phyloP scores from a whole-genome alignment of 1,140 invertebrate genomes.

The Danaus melanippus region DNA sequence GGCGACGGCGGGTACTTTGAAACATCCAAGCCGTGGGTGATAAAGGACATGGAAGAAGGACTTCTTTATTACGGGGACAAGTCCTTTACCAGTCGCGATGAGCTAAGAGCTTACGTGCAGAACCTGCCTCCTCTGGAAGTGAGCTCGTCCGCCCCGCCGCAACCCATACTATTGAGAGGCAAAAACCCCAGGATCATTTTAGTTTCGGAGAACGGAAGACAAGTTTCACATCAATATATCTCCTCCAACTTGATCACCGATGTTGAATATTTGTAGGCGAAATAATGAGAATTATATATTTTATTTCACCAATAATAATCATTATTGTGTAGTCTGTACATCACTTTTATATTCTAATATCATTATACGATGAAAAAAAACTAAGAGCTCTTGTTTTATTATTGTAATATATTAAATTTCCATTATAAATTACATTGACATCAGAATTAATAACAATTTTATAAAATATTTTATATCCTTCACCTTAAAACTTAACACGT shows the following conservation, averaged over 20 bases:
- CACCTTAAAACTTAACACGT: too few relatives aligned
- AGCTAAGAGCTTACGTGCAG: constrained; percentile 25
- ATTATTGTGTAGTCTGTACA: too few relatives aligned
- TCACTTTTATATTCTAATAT: too few relatives aligned
- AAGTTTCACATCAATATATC: constrained; percentile 36
- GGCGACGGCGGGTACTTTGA: constrained; percentile 57
- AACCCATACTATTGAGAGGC: constrained; percentile 31
- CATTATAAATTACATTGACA: too few relatives aligned
- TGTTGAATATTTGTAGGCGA: constrained; percentile 43
- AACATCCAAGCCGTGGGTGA: constrained; percentile 37
- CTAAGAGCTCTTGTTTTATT: too few relatives aligned
- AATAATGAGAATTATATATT: too few relatives aligned
- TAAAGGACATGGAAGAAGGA: constrained; percentile 27
- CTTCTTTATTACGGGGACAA: constrained; percentile 30
- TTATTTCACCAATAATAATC: too few relatives aligned
- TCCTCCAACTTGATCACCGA: constrained; percentile 16
- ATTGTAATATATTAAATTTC: too few relatives aligned
- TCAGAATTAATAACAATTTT: too few relatives aligned
- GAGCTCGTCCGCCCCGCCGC: constrained; percentile 9
- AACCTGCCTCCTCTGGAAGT: constrained; percentile 26
- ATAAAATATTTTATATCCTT: too few relatives aligned
- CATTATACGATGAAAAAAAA: too few relatives aligned
- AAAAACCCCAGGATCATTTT: constrained; percentile 26
- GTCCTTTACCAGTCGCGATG: constrained; percentile 30
- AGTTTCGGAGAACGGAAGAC: constrained; percentile 36